Percentiles rank a stretch among this genome's conserved stretches.
These are phyloP conservation scores for Lutraria rhynchaena DNA, from an alignment of 1,140 invertebrate genomes.

Conservation along the genomic window DNA sequence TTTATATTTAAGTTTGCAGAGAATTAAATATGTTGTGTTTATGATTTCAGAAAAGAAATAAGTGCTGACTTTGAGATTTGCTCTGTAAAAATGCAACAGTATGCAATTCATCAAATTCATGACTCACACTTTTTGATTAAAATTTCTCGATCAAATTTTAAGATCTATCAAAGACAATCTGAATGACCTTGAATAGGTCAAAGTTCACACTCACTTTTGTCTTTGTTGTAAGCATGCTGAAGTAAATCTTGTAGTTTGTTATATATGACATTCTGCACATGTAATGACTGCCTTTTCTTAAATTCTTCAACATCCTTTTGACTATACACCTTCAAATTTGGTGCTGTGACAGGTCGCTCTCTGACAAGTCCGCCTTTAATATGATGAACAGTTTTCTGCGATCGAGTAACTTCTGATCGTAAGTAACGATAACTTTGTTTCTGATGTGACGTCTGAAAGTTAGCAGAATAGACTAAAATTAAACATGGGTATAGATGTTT, in stretches of 20 bases:
- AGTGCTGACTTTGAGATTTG: too few relatives aligned
- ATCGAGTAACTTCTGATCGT: slow-evolving; percentile 69
- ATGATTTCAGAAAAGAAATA: too few relatives aligned
- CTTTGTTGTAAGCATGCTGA: slow-evolving; percentile 53
- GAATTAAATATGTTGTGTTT: too few relatives aligned
- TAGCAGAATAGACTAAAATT: too few relatives aligned
- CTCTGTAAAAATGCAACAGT: too few relatives aligned
- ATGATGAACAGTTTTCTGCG: slow-evolving; percentile 72
- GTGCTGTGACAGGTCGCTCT: slow-evolving; percentile 74
- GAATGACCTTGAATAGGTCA: too few relatives aligned
- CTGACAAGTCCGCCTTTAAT: slow-evolving; percentile 74
- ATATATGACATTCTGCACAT: slow-evolving; percentile 52
- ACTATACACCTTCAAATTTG: slow-evolving; percentile 63
- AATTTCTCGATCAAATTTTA: too few relatives aligned
- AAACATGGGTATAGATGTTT: too few relatives aligned
- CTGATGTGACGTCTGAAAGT: slow-evolving; percentile 68
- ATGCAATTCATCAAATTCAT: too few relatives aligned
- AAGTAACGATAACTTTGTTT: slow-evolving; percentile 71
- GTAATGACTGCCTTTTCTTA: slow-evolving; percentile 42
- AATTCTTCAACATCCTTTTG: slow-evolving; percentile 39
- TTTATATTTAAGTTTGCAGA: too few relatives aligned
- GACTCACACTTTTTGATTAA: too few relatives aligned
- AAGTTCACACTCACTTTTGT: slow-evolving; percentile 25
- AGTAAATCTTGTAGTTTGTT: slow-evolving; percentile 47
- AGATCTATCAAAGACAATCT: too few relatives aligned